These are phyloP conservation scores for Oenanthe melanoleuca DNA, from an alignment of 2,113 vertebrate genomes.

Conservation along the genomic window DNA sequence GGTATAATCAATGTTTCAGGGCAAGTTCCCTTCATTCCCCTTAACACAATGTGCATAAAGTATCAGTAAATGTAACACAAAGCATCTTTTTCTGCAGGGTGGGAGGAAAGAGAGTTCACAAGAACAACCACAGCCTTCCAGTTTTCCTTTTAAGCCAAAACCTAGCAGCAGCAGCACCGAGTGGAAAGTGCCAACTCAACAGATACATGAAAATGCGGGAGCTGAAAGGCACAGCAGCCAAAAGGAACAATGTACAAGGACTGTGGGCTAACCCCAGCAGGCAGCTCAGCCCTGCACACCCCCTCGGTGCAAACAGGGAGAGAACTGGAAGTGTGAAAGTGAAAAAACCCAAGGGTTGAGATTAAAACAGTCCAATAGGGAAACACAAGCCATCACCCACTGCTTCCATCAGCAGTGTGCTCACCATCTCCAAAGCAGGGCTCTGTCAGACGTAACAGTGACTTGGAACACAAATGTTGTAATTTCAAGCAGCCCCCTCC, in stretches of 20 bases:
- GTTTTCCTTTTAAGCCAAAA: neutral
- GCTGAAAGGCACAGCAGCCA: neutral
- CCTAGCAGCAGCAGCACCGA: neutral
- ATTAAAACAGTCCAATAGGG: neutral
- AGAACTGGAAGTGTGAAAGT: neutral
- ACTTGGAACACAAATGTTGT: rapidly evolving
- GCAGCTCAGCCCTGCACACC: neutral
- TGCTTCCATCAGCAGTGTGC: neutral
- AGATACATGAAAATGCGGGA: neutral
- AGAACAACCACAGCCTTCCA: neutral
- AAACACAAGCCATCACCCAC: neutral
- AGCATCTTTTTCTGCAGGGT: neutral
- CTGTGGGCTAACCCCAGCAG: neutral
- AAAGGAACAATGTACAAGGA: neutral
- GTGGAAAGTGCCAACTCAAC: neutral
- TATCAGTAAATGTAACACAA: neutral
- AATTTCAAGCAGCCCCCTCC: neutral
- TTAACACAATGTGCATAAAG: neutral
- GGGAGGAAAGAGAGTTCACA: neutral
- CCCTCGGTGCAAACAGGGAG: rapidly evolving
- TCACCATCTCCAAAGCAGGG: neutral
- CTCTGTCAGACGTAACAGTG: neutral
- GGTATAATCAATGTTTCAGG: neutral
- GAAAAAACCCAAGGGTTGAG: neutral
- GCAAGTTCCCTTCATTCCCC: neutral